Percentiles rank a stretch among this genome's conserved stretches.
Evolutionary conservation across 2,888 invertebrate genomes (phyloP).

Genomic region (Hydrotaea diabolus): DNA sequence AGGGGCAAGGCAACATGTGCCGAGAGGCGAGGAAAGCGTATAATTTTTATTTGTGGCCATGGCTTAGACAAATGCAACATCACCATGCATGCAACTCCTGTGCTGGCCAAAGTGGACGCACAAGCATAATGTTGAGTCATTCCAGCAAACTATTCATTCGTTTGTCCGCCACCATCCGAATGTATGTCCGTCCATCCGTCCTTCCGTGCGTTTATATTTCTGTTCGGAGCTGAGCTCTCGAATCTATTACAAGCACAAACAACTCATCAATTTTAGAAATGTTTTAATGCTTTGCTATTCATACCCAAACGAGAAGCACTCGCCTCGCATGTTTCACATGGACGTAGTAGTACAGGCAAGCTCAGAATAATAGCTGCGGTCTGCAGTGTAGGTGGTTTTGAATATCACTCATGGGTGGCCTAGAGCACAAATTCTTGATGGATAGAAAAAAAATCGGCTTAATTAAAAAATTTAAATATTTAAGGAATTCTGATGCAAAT

Average conservation of each 20-base stretch:
- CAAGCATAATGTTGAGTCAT: constrained; percentile 4
- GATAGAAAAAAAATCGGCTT: no score
- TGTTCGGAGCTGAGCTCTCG: background rate
- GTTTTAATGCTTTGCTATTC: constrained; percentile 11
- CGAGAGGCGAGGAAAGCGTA: background rate
- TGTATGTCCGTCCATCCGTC: background rate
- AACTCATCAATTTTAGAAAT: constrained; percentile 41
- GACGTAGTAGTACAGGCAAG: background rate
- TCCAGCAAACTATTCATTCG: background rate
- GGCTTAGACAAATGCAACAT: background rate
- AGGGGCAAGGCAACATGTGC: background rate
- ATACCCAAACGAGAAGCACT: background rate
- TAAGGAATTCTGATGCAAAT: no score
- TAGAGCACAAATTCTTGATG: no score
- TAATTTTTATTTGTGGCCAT: constrained; percentile 8
- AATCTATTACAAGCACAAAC: constrained; percentile 37
- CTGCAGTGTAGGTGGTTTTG: no score
- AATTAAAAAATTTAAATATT: no score
- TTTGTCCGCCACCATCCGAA: background rate
- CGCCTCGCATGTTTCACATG: background rate
- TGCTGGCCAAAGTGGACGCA: background rate
- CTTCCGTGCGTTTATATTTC: background rate
- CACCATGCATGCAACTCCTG: background rate
- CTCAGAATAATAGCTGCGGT: background rate
- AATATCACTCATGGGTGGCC: no score